These are phyloP conservation scores for Lasaia peninsularis DNA, from an alignment of 1,140 invertebrate species.

Conservation along the genomic window DNA sequence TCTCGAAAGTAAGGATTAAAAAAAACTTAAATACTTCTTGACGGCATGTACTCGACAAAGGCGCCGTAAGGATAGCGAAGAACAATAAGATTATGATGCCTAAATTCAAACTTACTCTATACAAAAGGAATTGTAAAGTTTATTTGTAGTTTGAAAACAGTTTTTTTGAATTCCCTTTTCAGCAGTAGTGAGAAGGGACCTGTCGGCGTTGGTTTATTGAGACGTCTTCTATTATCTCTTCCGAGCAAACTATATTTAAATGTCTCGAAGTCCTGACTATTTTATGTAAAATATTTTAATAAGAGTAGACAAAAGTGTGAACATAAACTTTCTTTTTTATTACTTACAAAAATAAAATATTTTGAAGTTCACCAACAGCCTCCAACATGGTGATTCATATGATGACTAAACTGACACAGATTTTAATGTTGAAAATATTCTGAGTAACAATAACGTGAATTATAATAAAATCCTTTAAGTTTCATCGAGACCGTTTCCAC, in stretches of 20 bases:
- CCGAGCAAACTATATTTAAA: neutral
- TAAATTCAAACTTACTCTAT: constrained; percentile 6
- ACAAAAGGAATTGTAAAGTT: constrained; percentile 1
- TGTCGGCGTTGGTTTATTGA: constrained; percentile 3
- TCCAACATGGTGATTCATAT: constrained; percentile 2
- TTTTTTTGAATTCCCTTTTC: constrained; percentile 5
- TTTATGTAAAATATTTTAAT: neutral
- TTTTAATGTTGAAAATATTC: constrained; percentile 23
- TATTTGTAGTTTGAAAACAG: constrained; percentile 7
- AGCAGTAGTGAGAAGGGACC: constrained; percentile 6
- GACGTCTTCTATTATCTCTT: neutral
- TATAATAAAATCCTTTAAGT: neutral
- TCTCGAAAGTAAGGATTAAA: neutral
- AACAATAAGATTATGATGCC: constrained; percentile 6
- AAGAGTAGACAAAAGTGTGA: neutral
- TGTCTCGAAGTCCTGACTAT: too few species aligned
- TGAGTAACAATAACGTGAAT: constrained; percentile 5
- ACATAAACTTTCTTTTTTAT: constrained; percentile 8
- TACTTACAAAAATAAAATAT: neutral
- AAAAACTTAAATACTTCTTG: neutral
- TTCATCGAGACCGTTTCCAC: neutral
- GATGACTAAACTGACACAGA: constrained; percentile 33
- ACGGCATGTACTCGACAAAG: neutral
- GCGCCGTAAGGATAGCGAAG: neutral
- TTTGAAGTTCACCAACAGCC: neutral